These are phyloP conservation scores for Aporophyla lueneburgensis DNA, from an alignment of 2,888 invertebrate species.

Conservation along the genomic window DNA sequence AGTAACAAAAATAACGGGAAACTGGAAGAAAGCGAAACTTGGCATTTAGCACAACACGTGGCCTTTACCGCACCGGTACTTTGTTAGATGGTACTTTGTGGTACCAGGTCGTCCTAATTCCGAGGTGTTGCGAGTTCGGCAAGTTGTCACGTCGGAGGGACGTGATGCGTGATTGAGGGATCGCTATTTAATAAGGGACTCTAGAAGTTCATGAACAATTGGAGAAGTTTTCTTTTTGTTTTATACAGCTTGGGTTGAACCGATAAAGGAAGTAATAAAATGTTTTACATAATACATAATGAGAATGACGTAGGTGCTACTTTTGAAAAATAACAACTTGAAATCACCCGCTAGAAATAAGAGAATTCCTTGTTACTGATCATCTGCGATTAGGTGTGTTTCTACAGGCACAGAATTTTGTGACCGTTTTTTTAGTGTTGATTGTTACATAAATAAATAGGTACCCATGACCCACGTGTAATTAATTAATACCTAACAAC, in stretches of 20 bases:
- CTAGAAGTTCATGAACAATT: background rate
- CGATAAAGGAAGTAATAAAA: background rate
- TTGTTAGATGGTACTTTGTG: background rate
- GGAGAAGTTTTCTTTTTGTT: background rate
- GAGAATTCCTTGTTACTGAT: background rate
- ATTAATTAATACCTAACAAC: background rate
- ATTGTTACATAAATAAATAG: background rate
- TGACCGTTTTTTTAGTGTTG: background rate
- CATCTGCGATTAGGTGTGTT: background rate
- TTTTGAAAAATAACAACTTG: background rate
- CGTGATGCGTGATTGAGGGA: conserved; percentile 33
- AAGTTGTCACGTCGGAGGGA: conserved; percentile 29
- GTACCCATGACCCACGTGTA: background rate
- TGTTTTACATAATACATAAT: background rate
- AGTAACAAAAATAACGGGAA: conserved; percentile 28
- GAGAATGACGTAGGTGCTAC: background rate
- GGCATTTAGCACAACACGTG: conserved; percentile 43
- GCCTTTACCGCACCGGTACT: conserved; percentile 13
- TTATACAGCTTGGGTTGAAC: background rate
- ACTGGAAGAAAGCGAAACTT: conserved; percentile 41
- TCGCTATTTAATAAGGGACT: conserved; percentile 31
- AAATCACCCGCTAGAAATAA: background rate
- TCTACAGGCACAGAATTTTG: background rate
- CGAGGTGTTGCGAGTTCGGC: conserved; percentile 19
- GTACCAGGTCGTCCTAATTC: conserved; percentile 23